Base-by-base conservation (phyloP, 2,888 invertebrate species). In the Papilio protenor region DNA sequence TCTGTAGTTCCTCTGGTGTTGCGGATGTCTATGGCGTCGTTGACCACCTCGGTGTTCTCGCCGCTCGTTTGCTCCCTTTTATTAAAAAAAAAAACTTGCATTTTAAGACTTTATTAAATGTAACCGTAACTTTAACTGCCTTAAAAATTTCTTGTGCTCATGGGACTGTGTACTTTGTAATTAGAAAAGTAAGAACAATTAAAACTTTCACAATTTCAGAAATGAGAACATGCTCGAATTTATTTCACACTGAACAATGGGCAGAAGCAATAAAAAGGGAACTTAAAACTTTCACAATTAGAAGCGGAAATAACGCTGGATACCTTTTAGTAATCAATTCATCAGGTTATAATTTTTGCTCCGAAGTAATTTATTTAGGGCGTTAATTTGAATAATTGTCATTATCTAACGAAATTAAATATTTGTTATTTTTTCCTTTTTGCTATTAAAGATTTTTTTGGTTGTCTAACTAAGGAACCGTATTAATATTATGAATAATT, bases 121-220 rank as follows among this genome's bases (percentile, higher is more conserved):
- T n/a, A 69, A 69, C 11, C 45, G 66, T 69, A 69, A 69, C 66
- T 69, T 69, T 69, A 69, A 45, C 45, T 45, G 45, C 18, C 66
- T 76, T 57, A 55, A 57, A 59, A 76, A 73, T 66, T 78, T 76
- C 73, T 78, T 76, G 49, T 47, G 72, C 69, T 76, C 72, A 72
- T 75, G 78, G 89, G 91, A 89, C 90, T 91, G 89, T 92, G 89
- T 92, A 93, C 92, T 93, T 92, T 90, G 91, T 94, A 93, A 94
- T 94, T 93, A 93, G 90, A 89, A 93, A 94, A 94, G 94, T 93
- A 91, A 86, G 88, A 90, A 90, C 92, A 92, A 94, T 94, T 94
- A 93, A 94, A 94, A 94, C 93, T 94, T 94, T 93, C 93, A 93
- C 93, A 93, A 93, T 93, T 92, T 93, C 93, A 88, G 89, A 86